Evolutionary conservation across 2,113 vertebrate genomes (phyloP), one percentile per base, ranked within the genome.

Genomic region (Caranx melampygus): DNA sequence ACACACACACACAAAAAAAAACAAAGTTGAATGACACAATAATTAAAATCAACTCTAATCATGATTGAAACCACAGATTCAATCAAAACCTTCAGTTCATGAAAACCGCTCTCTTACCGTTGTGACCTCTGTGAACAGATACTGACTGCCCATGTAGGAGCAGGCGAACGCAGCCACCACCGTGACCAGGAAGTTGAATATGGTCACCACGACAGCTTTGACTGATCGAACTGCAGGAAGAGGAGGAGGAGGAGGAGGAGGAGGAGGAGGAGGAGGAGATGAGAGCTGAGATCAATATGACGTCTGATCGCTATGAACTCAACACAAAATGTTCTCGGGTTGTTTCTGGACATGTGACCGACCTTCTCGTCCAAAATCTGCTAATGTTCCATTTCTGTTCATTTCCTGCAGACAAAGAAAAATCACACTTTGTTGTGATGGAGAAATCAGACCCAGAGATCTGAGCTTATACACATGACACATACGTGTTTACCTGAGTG

Each of bases 121-220:
- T 0, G 97, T 75, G 0, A 92, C 96, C 88, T 99, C 98, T 0
- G 94, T 90, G 34, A 99, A 99, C 87, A 99, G 0, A 69, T 98
- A 99, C 90, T 99, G 97, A 90, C 96, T 99, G 85, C 96, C 97
- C 74, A 99, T 94, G 88, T 97, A 99, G 0, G 97, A 95, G 80
- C 98, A 99, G 72, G 95, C 94, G 1, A 99, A 99, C 1, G 97
- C 84, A 35, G 98, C 97, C 10, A 65, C 94, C 85, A 99, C 94
- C 0, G 98, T 99, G 86, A 99, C 94, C 21, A 99, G 85, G 95
- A 97, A 99, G 94, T 99, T 99, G 88, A 99, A 95, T 14, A 99
- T 21, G 9, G 97, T 98, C 88, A 99, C 86, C 49, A 97, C 92
- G 42, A 97, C 73, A 0, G 96, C 96, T 86, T 97, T 99, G 44